A percentile compares a stretch with the other conserved stretches of the same genome.
These are phyloP conservation scores for Macrophya annulata DNA, from an alignment of 2,888 invertebrate species.

Conservation along the genomic window DNA sequence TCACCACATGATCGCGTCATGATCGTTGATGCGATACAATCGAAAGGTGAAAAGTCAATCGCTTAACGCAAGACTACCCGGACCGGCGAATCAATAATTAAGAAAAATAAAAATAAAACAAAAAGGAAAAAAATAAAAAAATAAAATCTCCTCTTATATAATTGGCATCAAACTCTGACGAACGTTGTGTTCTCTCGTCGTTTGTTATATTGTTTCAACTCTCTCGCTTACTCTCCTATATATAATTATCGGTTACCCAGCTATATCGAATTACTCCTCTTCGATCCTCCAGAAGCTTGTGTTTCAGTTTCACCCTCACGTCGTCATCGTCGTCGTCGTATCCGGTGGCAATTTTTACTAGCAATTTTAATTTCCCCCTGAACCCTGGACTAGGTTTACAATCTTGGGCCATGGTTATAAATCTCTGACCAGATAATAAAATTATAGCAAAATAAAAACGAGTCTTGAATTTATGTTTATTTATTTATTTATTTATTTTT, in stretches of 20 bases:
- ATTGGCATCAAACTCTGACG: slow-evolving; percentile 26
- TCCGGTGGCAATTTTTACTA: slow-evolving; percentile 31
- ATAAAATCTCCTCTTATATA: neutral
- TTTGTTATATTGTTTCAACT: slow-evolving; percentile 31
- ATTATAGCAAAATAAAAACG: no score
- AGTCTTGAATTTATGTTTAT: no score
- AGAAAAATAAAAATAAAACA: neutral
- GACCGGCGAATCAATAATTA: neutral
- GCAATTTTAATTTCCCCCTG: neutral
- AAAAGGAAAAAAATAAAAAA: neutral
- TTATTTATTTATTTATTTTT: no score
- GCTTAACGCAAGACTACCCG: neutral
- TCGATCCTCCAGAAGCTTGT: slow-evolving; percentile 37
- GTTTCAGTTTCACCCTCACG: slow-evolving; percentile 39
- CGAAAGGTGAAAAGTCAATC: slow-evolving; percentile 22
- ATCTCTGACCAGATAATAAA: neutral
- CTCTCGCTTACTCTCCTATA: slow-evolving; percentile 1
- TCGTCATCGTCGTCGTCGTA: neutral
- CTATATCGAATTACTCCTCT: slow-evolving; percentile 42
- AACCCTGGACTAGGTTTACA: neutral
- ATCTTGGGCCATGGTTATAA: neutral
- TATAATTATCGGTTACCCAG: slow-evolving; percentile 18
- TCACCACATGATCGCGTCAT: neutral
- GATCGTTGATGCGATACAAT: neutral
- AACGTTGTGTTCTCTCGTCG: neutral